These are phyloP conservation scores for Actias luna DNA, from an alignment of 2,888 invertebrate genomes.

Conservation along the genomic window DNA sequence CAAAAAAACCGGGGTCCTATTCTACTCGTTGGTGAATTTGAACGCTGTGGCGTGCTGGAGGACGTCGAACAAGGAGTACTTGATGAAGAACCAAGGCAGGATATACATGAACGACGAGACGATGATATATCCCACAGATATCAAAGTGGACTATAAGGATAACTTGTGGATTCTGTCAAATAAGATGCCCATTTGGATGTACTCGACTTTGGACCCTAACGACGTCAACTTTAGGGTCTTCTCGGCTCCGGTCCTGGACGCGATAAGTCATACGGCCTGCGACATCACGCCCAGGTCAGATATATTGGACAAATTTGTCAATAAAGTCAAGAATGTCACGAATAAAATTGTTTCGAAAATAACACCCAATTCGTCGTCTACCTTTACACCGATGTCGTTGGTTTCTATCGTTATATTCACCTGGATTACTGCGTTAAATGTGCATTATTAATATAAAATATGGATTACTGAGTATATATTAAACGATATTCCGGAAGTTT, in stretches of 20 bases:
- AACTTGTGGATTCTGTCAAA: conserved; percentile 89
- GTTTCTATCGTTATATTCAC: conserved; percentile 40
- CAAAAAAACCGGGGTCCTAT: conserved; percentile 86
- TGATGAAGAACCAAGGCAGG: conserved; percentile 86
- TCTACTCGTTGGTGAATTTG: conserved; percentile 88
- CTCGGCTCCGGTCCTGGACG: conserved; percentile 85
- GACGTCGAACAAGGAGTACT: conserved; percentile 85
- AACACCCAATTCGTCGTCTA: conserved; percentile 43
- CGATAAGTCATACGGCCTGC: conserved; percentile 87
- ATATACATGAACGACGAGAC: conserved; percentile 86
- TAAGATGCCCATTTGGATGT: conserved; percentile 87
- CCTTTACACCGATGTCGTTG: conserved; percentile 40
- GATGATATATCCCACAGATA: conserved; percentile 89
- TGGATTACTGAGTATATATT: no score
- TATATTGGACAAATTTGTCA: conserved; percentile 77
- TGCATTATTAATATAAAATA: conserved; percentile 13
- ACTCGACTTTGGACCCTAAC: conserved; percentile 81
- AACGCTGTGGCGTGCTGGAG: conserved; percentile 91
- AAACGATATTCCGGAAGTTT: no score
- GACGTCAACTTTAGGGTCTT: conserved; percentile 88
- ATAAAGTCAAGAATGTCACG: conserved; percentile 74
- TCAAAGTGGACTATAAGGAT: conserved; percentile 87
- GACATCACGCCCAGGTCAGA: conserved; percentile 82
- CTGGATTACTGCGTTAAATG: conserved; percentile 35
- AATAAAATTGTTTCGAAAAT: conserved; percentile 53